phyloP scores from a whole-genome alignment of 2,797 vertebrate genomes.

The Cirrhinus molitorella region DNA sequence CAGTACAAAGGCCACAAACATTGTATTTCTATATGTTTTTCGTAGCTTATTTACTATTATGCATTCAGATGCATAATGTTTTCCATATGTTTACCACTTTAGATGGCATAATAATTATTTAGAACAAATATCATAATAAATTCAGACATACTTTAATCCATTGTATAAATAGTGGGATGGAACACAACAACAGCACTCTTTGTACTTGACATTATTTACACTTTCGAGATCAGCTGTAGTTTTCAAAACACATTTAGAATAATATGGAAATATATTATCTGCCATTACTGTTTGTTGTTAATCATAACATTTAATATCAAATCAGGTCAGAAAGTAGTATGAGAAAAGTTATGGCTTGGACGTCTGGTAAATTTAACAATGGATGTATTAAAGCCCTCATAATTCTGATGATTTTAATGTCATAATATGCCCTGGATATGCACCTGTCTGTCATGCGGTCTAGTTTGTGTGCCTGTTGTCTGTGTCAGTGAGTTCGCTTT shows the following conservation, averaged over 20 bases:
- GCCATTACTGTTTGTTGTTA: not conserved
- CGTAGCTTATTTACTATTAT: not conserved
- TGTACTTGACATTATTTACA: not conserved
- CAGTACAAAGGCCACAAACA: not conserved
- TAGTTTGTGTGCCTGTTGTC: not conserved
- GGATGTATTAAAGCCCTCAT: no score
- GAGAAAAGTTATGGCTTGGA: not conserved
- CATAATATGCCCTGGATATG: not conserved
- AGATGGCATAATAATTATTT: not conserved
- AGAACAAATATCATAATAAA: not conserved
- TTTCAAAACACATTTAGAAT: not conserved
- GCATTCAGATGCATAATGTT: not conserved
- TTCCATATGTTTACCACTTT: not conserved
- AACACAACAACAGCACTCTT: not conserved
- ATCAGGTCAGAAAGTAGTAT: not conserved
- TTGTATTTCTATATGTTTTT: not conserved
- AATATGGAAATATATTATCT: not conserved
- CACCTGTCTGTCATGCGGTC: not conserved
- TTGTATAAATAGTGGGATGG: not conserved
- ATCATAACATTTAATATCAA: not conserved
- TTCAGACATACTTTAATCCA: not conserved
- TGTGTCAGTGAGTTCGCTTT: constrained; percentile 6
- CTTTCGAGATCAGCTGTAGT: not conserved
- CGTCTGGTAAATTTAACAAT: no score
- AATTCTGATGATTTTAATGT: not conserved